Evolutionary conservation across 53 echinoderm and acorn worm genomes (phyloP).

Genomic region (Echinometra lucunter): DNA sequence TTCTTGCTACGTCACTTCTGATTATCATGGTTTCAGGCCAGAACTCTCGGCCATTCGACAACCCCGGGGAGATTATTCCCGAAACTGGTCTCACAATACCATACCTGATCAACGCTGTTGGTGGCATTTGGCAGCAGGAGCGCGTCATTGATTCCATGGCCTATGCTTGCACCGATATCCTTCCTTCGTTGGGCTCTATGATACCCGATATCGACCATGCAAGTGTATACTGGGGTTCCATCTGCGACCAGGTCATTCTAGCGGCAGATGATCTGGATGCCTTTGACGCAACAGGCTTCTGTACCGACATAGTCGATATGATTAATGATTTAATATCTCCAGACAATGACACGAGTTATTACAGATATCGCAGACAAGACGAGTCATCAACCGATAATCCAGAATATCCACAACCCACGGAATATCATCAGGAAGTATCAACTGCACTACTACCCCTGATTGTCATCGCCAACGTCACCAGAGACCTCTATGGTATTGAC

Average conservation of each 20-base stretch:
- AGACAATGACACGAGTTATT: background rate
- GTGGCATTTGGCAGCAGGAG: conserved; percentile 5
- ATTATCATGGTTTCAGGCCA: background rate
- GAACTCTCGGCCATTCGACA: background rate
- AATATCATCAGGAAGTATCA: too few relatives aligned
- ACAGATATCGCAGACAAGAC: background rate
- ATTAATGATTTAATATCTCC: too few relatives aligned
- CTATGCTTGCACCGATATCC: background rate
- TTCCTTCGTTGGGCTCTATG: background rate
- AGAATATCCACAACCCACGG: too few relatives aligned
- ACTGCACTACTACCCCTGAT: background rate
- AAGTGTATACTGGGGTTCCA: background rate
- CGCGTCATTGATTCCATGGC: background rate
- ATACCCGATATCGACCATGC: background rate
- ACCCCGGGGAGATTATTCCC: conserved; percentile 1
- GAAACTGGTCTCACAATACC: background rate
- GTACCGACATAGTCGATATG: background rate
- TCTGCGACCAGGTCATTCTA: background rate
- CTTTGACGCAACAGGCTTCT: background rate
- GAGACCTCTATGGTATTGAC: conserved; percentile 4
- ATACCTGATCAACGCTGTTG: background rate
- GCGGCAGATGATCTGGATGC: background rate
- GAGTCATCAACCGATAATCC: background rate
- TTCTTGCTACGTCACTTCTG: background rate
- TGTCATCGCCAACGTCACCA: background rate